phyloP scores from a whole-genome alignment of 2,888 invertebrate genomes.

The Pimpla rufipes region DNA sequence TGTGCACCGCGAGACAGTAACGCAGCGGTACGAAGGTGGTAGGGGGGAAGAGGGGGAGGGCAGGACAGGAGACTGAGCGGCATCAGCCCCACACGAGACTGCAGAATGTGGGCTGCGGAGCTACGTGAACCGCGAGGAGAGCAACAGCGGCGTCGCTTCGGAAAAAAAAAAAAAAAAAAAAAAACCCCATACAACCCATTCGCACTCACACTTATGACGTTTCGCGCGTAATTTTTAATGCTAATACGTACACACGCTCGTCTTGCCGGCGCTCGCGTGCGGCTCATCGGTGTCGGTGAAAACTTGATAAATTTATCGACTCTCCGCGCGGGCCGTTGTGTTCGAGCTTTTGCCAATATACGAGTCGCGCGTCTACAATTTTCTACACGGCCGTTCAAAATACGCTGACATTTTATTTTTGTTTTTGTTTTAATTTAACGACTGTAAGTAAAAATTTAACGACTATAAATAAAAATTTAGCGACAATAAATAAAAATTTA shows the following conservation, averaged over 20 bases:
- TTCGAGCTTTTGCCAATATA: slow-evolving; percentile 37
- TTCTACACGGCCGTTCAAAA: slow-evolving; percentile 19
- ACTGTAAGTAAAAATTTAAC: no score
- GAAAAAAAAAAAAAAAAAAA: slow-evolving; percentile 37
- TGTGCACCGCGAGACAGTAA: slow-evolving; percentile 44
- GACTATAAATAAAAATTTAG: not conserved
- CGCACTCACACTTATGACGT: slow-evolving; percentile 16
- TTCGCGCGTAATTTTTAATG: slow-evolving; percentile 31
- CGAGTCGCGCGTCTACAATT: not conserved
- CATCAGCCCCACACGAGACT: slow-evolving; percentile 29
- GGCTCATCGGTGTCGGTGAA: slow-evolving; percentile 27
- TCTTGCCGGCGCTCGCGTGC: not conserved
- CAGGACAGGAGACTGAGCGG: slow-evolving; percentile 22
- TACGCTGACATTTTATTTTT: not conserved
- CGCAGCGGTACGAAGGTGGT: slow-evolving; percentile 20
- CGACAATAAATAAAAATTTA: not conserved
- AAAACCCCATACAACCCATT: not conserved
- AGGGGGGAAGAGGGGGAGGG: not conserved
- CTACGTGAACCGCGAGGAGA: slow-evolving; percentile 2
- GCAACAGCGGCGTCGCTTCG: slow-evolving; percentile 40
- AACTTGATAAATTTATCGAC: slow-evolving; percentile 60
- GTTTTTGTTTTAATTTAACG: no score
- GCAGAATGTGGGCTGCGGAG: slow-evolving; percentile 10
- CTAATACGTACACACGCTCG: not conserved
- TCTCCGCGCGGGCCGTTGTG: not conserved